phyloP scores from a whole-genome alignment of 2,113 vertebrate species.

The Indicator maculatus region DNA sequence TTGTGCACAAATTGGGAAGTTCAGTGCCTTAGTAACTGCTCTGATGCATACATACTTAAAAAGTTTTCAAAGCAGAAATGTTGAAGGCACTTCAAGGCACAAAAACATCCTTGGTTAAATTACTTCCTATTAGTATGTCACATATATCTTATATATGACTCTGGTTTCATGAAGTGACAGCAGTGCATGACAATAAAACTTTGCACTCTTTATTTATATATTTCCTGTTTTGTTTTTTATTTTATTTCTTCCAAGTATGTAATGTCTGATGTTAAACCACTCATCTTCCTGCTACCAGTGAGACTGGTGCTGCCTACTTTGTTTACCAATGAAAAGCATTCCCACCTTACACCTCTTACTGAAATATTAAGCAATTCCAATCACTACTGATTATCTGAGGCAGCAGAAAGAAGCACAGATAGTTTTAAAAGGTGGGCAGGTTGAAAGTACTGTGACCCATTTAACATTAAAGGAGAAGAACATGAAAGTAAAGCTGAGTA shows the following conservation, averaged over 20 bases:
- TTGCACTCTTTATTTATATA: slow-evolving; percentile 83
- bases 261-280: slow-evolving; percentile 57
- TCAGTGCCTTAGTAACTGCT: slow-evolving; percentile 59
- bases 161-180: slow-evolving; percentile 81
- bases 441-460: background rate
- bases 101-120: slow-evolving; percentile 86
- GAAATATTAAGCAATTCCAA: slow-evolving; percentile 1
- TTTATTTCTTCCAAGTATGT: slow-evolving; percentile 70
- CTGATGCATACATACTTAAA: slow-evolving; percentile 75
- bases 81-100: slow-evolving; percentile 82
- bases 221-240: slow-evolving; percentile 62
- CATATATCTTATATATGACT: slow-evolving; percentile 85
- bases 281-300: slow-evolving; percentile 50
- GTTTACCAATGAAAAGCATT: slow-evolving; percentile 37
- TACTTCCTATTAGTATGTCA: slow-evolving; percentile 86
- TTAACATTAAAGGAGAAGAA: slow-evolving; percentile 19
- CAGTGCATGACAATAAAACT: slow-evolving; percentile 81
- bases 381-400: background rate
- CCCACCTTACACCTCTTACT: background rate
- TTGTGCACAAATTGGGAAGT: slow-evolving; percentile 80
- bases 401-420: background rate
- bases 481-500: background rate
- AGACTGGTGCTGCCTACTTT: slow-evolving; percentile 2
- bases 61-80: slow-evolving; percentile 76
- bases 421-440: background rate